Evolutionary conservation across 2,797 vertebrate species (phyloP).

Genomic region (Tachyglossus aculeatus): DNA sequence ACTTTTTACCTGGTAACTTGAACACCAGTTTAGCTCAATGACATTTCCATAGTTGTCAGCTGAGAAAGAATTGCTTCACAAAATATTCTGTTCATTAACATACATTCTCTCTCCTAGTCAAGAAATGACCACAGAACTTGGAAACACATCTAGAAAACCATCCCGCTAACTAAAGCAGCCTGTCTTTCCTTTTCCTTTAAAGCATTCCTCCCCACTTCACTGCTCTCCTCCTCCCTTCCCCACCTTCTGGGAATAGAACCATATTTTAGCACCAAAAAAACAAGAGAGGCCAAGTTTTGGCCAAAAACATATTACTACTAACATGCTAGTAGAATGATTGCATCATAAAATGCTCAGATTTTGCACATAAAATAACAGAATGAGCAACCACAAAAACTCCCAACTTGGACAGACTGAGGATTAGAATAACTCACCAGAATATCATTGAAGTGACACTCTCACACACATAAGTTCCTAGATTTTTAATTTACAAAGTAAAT

Average conservation of each 20-base stretch:
- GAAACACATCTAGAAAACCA: too few relatives aligned
- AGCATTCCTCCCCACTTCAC: too few relatives aligned
- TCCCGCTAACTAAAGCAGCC: too few relatives aligned
- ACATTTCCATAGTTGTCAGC: too few relatives aligned
- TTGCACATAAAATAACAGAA: conserved; percentile 13
- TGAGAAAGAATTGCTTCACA: too few relatives aligned
- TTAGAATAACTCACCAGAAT: neutral
- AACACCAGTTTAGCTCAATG: too few relatives aligned
- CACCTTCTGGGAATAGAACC: neutral
- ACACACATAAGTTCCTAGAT: neutral
- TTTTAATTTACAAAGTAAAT: neutral
- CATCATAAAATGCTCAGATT: conserved; percentile 6
- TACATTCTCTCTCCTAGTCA: too few relatives aligned
- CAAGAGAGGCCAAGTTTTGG: neutral
- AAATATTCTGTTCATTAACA: too few relatives aligned
- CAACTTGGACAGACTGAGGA: neutral
- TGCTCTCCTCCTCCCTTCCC: neutral
- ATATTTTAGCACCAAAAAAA: neutral
- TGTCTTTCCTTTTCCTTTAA: too few relatives aligned
- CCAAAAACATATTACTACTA: neutral
- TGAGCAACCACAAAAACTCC: neutral
- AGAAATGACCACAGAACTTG: too few relatives aligned
- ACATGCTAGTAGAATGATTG: neutral
- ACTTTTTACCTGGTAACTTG: too few relatives aligned
- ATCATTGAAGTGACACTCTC: neutral